Base-by-base conservation (phyloP, 2,797 vertebrate genomes). In the Chelmon rostratus region DNA sequence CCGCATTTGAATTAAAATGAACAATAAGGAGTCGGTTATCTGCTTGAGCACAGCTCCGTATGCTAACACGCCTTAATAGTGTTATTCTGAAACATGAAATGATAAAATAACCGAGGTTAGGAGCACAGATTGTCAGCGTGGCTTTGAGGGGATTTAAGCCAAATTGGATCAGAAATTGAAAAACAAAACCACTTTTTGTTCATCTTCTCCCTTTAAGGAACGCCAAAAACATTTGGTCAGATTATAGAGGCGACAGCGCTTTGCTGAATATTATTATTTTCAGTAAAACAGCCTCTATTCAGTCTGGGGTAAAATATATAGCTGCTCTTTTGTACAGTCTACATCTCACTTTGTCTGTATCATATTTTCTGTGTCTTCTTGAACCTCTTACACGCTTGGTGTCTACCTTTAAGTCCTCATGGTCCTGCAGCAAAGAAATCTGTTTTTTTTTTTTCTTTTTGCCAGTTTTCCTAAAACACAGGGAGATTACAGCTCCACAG, bases 1-100 rank as follows among this genome's bases (percentile, higher is more conserved):
- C 65, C 68, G 64, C 40, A 37, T 62, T 19, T 42, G 58, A 78
- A 77, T 81, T 54, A 64, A 81, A 84, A 85, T 46, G 0, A 69
- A 61, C 63, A 66, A 52, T 8, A 54, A 44, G 63, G 47, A 72
- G 59, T 54, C 25, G 19, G 35, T 37, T 28, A 0, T 62, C 56
- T 42, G 46, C 33, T 49, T 73, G 44, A 12, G 28, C 67, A 49
- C 65, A 37, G 74, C 75, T 67, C 38, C 44, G 33, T 5, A 42
- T 79, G 82, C 76, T 67, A 56, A 68, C 37, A 54, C 66, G 35
- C 72, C 19, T 49, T 46, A 16, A 49, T 28, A 0, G 25, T 65
- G 4, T 57, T 59, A 38, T 54, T 76, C 61, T 57, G 21, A 71
- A 58, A 63, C 56, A 31, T 50, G 25, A 79, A 67, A 82, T 44